These are phyloP conservation scores for Atractosteus spatula DNA, from an alignment of 2,113 vertebrate species.

Conservation along the genomic window DNA sequence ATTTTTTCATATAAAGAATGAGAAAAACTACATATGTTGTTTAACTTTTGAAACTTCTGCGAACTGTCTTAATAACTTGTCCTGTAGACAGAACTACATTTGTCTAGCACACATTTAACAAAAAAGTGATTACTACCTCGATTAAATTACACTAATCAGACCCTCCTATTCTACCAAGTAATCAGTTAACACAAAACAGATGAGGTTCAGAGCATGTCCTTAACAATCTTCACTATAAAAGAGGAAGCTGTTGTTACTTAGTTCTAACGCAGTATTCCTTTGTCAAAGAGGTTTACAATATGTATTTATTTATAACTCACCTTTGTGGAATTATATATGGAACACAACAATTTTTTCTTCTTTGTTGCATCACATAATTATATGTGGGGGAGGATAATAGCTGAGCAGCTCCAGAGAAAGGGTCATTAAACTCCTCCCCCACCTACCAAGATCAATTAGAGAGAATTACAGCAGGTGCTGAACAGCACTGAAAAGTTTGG, in stretches of 20 bases:
- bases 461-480: not conserved
- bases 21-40: too few relatives aligned
- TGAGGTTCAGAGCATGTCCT: too few relatives aligned
- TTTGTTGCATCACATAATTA: not conserved
- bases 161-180: not conserved
- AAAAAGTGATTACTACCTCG: too few relatives aligned
- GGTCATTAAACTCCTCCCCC: not conserved
- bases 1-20: too few relatives aligned
- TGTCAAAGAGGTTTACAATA: not conserved
- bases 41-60: too few relatives aligned
- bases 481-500: too few relatives aligned
- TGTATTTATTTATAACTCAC: not conserved
- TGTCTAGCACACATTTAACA: too few relatives aligned
- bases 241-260: not conserved
- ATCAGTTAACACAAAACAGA: not conserved
- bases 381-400: constrained; percentile 12
- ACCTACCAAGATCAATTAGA: not conserved
- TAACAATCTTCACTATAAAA: too few relatives aligned
- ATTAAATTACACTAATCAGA: not conserved
- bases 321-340: constrained; percentile 3
- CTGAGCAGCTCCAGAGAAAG: not conserved
- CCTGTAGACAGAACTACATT: too few relatives aligned
- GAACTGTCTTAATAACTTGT: too few relatives aligned
- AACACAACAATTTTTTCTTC: not conserved
- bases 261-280: not conserved